Evolutionary conservation across 2,888 invertebrate species (phyloP), one percentile per base, ranked within the genome.

Genomic region (Therioaphis trifolii): DNA sequence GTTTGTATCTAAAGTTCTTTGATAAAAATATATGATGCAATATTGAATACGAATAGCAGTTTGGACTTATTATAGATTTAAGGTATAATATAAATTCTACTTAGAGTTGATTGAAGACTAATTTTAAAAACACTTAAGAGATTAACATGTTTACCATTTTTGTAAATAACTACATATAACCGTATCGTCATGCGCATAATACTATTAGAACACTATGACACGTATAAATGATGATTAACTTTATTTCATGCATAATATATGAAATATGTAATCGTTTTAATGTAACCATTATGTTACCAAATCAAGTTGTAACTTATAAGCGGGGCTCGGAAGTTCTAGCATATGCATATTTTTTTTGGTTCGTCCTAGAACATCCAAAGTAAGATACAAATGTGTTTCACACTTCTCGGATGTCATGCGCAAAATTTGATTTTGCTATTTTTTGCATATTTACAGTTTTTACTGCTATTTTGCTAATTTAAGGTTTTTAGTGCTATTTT

Each of bases 111-210:
- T 55, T 40, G 58, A 58, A 21, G 9, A 43, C 35, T 40, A 40
- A 24, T 58, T 74, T 58, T 58, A 24, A 55, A 58, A 75, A 58
- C 40, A 58, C 74, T 75, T 24, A 15, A 24, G 24, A 75, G 74
- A 75, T 75, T 55, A 75, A 58, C 55, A 40, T 75, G 40, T 58
- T 75, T 75, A 58, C 24, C 24, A 40, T 75, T 75, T 75, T 58
- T 2, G 58, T 58, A 75, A 74, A 75, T 75, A 24, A 58, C 15
- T 27, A 11, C 5, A 58, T 35, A 35, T 35, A 5, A 58, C 18
- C 35, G 15, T 74, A 21, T 21, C 74, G 24, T 58, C 5, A 72
- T 72, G 46, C 49, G 46, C 15, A 18, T n/a, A 35, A 35, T 35
- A 35, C 35, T 7, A 35, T 40, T 40, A 66, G 15, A 15, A 29